phyloP scores from a whole-genome alignment of 35 echinoderm and acorn worm species.

The Apostichopus japonicus region DNA sequence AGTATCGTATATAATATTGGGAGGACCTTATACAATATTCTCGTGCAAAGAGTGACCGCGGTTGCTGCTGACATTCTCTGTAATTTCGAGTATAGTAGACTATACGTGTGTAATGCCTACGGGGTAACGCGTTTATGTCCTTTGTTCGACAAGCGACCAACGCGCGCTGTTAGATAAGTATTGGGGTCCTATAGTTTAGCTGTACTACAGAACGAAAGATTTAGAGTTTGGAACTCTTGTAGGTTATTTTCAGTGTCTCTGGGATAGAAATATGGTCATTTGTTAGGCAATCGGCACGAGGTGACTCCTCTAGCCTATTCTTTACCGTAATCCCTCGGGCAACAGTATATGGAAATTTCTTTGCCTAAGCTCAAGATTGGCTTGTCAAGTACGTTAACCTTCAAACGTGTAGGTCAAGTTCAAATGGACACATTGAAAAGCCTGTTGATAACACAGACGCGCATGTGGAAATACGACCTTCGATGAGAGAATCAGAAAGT shows the following conservation, averaged over 20 bases:
- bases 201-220: background rate
- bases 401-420: constrained; percentile 23
- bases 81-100: background rate
- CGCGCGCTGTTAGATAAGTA: constrained; percentile 17
- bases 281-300: background rate
- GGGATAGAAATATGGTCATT: constrained; percentile 10
- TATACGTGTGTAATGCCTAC: constrained; percentile 11
- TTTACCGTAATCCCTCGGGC: background rate
- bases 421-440: background rate
- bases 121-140: constrained; percentile 18
- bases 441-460: background rate
- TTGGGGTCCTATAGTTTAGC: background rate
- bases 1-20: background rate
- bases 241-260: constrained; percentile 20
- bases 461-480: background rate
- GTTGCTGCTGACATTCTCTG: background rate
- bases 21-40: too few species aligned
- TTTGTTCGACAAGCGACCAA: constrained; percentile 16
- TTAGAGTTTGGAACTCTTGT: background rate
- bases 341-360: background rate
- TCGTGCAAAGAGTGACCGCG: too few species aligned
- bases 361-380: background rate
- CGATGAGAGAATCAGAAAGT: background rate
- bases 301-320: background rate
- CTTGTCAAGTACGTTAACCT: constrained; percentile 26